Percentiles rank a stretch among this genome's conserved stretches.
These are phyloP conservation scores for Myoxocephalus aenaeus DNA, from an alignment of 2,797 vertebrate genomes.

Conservation along the genomic window DNA sequence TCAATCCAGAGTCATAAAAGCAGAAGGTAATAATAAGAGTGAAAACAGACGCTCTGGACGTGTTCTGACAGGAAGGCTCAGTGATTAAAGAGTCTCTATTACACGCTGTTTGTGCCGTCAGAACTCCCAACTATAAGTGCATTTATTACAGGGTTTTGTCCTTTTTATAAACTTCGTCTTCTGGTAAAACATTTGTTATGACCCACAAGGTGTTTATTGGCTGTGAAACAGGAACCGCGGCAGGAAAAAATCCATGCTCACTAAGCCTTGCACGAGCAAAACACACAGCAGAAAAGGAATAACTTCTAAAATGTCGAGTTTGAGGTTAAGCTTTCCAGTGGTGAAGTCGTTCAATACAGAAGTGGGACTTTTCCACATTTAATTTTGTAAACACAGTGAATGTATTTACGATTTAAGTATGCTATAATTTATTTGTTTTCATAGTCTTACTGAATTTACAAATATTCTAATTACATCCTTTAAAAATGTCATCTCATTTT, in stretches of 20 bases:
- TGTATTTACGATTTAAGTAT: too few species aligned
- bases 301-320: background rate
- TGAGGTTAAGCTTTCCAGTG: background rate
- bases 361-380: too few species aligned
- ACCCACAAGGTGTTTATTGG: slow-evolving; percentile 14
- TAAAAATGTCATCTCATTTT: too few species aligned
- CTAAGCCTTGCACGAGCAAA: slow-evolving; percentile 6
- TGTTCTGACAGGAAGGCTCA: slow-evolving; percentile 19
- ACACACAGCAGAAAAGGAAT: background rate
- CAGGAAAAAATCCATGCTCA: slow-evolving; percentile 2
- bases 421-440: too few species aligned
- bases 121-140: background rate
- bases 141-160: background rate
- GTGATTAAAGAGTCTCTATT: slow-evolving; percentile 18
- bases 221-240: background rate
- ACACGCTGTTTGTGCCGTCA: slow-evolving; percentile 15
- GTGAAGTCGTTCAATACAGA: too few species aligned
- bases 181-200: slow-evolving; percentile 1
- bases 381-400: too few species aligned
- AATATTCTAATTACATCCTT: too few species aligned
- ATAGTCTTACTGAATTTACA: too few species aligned
- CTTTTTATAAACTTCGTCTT: slow-evolving; percentile 1
- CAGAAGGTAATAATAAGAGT: slow-evolving; percentile 1
- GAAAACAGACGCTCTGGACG: slow-evolving; percentile 29
- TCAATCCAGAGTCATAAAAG: slow-evolving; percentile 16